phyloP scores from a whole-genome alignment of 64 coral and sea anemone genomes.

The Hydrozoanthus tunicans region DNA sequence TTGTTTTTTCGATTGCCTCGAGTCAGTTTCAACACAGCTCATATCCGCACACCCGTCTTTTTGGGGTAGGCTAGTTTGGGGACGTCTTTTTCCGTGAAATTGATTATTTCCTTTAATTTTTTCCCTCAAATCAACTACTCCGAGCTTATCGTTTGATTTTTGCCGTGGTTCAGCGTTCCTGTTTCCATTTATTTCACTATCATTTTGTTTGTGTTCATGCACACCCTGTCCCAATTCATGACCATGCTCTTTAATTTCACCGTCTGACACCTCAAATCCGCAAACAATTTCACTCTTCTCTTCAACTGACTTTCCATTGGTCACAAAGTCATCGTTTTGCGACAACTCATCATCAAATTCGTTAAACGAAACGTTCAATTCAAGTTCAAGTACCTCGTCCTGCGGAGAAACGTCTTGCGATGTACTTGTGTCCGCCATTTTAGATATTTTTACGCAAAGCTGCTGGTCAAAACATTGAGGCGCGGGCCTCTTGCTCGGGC shows the following conservation, averaged over 20 bases:
- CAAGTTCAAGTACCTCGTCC: conserved; percentile 33
- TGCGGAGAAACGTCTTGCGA: neutral
- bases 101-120: neutral
- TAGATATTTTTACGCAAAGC: neutral
- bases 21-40: neutral
- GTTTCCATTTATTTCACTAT: neutral
- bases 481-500: neutral
- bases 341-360: conserved; percentile 35
- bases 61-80: neutral
- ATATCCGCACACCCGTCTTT: neutral
- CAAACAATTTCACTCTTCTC: neutral
- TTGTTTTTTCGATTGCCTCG: conserved; percentile 19
- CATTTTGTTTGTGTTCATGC: neutral
- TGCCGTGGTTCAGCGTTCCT: neutral
- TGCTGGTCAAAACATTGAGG: neutral
- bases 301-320: neutral
- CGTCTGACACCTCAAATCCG: neutral
- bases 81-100: neutral
- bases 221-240: neutral
- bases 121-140: conserved; percentile 12
- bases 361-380: conserved; percentile 51
- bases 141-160: neutral
- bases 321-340: neutral
- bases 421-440: conserved; percentile 18
- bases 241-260: neutral